Conservation (phyloP, 2,113 vertebrate species). For the Tapirus terrestris region DNA sequence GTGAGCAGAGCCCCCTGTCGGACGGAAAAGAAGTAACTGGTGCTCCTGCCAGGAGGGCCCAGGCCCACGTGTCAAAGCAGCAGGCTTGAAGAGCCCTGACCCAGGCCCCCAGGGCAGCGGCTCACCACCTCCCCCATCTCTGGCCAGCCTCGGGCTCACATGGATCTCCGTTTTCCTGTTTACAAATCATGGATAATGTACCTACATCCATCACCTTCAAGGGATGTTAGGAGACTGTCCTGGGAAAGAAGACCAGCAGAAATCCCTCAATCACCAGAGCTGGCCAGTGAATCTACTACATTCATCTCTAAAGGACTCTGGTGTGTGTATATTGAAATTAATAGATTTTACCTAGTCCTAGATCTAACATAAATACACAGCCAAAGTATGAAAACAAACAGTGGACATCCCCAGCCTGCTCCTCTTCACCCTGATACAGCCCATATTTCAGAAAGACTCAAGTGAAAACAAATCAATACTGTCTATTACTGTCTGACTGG, state of each 20-base stretch:
- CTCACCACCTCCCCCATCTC: neutral
- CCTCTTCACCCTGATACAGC: neutral
- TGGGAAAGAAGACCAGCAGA: conserved; percentile 36
- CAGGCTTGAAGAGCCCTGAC: neutral
- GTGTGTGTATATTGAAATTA: neutral
- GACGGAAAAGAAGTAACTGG: conserved; percentile 2
- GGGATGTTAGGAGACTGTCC: neutral
- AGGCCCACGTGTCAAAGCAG: neutral
- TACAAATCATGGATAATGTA: neutral
- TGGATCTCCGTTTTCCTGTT: neutral
- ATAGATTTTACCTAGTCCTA: conserved; percentile 19
- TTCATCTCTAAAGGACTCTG: neutral
- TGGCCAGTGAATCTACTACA: neutral
- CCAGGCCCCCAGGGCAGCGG: neutral
- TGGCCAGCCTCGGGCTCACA: neutral
- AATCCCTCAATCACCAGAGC: neutral
- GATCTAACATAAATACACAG: conserved; percentile 15
- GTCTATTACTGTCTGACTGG: conserved; percentile 54
- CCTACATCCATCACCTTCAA: neutral
- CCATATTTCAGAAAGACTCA: conserved; percentile 51
- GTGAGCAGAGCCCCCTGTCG: conserved; percentile 93
- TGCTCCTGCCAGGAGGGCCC: neutral
- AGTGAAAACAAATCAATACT: conserved; percentile 68
- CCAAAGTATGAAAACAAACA: conserved; percentile 30
- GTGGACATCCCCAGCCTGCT: neutral